Percentiles rank a stretch among this genome's conserved stretches.
Evolutionary conservation across 2,888 invertebrate genomes (phyloP).

Genomic region (Cotesia congregata): DNA sequence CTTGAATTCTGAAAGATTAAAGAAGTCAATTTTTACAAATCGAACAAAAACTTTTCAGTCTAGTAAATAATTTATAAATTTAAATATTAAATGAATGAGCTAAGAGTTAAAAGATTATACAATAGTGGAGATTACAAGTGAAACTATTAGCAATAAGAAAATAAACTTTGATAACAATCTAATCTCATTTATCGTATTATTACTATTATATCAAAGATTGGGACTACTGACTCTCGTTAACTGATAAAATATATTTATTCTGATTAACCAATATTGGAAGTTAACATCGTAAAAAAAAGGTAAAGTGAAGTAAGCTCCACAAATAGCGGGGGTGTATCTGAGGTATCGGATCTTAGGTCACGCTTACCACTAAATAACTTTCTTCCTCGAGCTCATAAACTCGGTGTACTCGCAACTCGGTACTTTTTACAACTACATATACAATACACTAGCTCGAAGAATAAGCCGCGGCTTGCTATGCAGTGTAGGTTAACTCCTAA

Average conservation of each 20-base stretch:
- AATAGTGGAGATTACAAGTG: too few species aligned
- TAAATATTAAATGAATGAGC: neutral
- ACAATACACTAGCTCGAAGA: neutral
- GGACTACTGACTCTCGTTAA: too few species aligned
- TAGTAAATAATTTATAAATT: neutral
- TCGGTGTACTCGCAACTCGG: neutral
- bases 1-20: too few species aligned
- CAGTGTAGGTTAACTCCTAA: neutral
- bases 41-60: neutral
- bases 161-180: too few species aligned
- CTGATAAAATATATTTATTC: too few species aligned
- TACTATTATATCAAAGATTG: too few species aligned
- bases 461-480: neutral
- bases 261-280: too few species aligned
- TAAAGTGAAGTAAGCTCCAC: neutral
- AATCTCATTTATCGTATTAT: too few species aligned
- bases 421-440: neutral
- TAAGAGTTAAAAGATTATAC: too few species aligned
- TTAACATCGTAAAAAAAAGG: neutral
- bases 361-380: neutral
- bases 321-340: neutral
- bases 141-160: too few species aligned
- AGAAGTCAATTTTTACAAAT: too few species aligned
- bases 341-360: neutral
- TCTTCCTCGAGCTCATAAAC: neutral